These are phyloP conservation scores for Ailurus styani DNA, from an alignment of 2,113 vertebrate species.

Conservation along the genomic window DNA sequence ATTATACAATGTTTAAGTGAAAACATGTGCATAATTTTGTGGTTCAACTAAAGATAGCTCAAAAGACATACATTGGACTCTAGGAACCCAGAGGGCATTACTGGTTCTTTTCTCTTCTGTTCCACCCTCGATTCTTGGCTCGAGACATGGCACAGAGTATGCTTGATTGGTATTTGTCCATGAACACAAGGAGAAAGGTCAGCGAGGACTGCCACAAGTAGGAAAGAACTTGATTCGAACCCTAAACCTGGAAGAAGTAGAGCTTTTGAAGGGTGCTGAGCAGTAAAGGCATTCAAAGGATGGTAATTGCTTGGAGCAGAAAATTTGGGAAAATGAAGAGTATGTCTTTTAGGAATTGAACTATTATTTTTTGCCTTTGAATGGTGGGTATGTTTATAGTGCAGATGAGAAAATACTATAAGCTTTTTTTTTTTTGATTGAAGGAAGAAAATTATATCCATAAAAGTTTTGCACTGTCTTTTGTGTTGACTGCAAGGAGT, in stretches of 20 bases:
- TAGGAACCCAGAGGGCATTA: background rate
- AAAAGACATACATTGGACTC: background rate
- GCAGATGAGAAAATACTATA: background rate
- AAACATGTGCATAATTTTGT: background rate
- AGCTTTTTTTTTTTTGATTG: background rate
- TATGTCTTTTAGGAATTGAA: background rate
- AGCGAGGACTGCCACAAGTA: background rate
- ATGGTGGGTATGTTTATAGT: background rate
- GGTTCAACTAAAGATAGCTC: background rate
- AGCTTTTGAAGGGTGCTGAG: background rate
- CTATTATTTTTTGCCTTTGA: background rate
- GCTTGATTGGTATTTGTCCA: background rate
- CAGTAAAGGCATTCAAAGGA: background rate
- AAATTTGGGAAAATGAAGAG: background rate
- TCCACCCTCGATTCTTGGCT: background rate
- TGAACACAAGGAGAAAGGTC: background rate
- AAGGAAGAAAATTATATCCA: background rate
- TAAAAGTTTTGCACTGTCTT: conserved; percentile 16
- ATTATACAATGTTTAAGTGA: background rate
- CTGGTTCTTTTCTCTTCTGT: background rate
- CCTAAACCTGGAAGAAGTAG: background rate
- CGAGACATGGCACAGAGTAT: background rate
- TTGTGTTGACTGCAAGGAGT: background rate
- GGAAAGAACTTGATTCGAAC: background rate
- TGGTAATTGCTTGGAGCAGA: background rate